Evolutionary conservation across 2,797 vertebrate species (phyloP).

Genomic region (Gadopsis marmoratus): DNA sequence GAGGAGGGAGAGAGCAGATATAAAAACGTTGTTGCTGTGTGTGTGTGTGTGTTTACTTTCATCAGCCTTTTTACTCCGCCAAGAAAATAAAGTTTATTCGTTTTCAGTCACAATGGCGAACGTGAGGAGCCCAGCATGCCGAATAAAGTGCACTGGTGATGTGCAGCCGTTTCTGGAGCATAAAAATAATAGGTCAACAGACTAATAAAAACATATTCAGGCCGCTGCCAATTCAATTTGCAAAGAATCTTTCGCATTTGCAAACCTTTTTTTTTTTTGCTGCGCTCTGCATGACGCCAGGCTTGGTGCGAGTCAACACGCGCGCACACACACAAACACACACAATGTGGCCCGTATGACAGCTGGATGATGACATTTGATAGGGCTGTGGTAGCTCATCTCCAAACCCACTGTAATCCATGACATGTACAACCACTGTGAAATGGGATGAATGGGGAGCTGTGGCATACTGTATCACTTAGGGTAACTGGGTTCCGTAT

Average conservation of each 20-base stretch:
- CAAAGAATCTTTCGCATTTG: slow-evolving; percentile 26
- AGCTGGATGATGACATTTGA: slow-evolving; percentile 49
- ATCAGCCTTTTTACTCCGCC: slow-evolving; percentile 52
- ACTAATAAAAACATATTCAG: slow-evolving; percentile 7
- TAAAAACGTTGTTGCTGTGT: slow-evolving; percentile 31
- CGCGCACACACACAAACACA: slow-evolving; percentile 6
- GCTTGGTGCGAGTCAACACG: slow-evolving; percentile 2
- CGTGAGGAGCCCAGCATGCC: slow-evolving; percentile 26
- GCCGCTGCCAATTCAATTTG: slow-evolving; percentile 38
- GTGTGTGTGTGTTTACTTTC: slow-evolving; percentile 48
- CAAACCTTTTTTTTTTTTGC: slow-evolving; percentile 50
- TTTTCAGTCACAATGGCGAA: slow-evolving; percentile 18
- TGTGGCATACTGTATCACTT: slow-evolving; percentile 14
- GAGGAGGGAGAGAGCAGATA: slow-evolving; percentile 22
- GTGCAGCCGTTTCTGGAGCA: slow-evolving; percentile 10
- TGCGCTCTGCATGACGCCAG: neutral
- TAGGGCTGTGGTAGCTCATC: slow-evolving; percentile 27
- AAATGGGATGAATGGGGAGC: slow-evolving; percentile 25
- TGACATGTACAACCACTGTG: slow-evolving; percentile 14
- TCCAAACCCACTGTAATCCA: slow-evolving; percentile 24
- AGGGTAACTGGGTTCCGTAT: slow-evolving; percentile 21
- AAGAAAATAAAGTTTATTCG: slow-evolving; percentile 52
- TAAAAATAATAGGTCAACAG: slow-evolving; percentile 24
- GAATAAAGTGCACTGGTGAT: slow-evolving; percentile 36
- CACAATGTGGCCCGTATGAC: neutral